These are phyloP conservation scores for Coelinius sp. DNA, from an alignment of 2,888 invertebrate species.

Conservation along the genomic window DNA sequence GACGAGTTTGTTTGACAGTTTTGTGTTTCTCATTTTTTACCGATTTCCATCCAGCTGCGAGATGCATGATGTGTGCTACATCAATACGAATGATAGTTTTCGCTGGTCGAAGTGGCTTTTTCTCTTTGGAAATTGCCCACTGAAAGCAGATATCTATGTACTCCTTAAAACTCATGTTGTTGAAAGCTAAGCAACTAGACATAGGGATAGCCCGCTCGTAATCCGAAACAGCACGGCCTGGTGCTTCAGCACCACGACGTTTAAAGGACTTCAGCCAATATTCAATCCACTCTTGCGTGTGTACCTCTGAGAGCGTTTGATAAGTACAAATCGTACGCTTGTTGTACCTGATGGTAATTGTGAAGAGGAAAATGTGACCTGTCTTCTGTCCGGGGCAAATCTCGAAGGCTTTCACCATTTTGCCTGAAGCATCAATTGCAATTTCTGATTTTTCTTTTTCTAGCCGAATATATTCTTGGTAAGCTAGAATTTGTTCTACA, in stretches of 20 bases:
- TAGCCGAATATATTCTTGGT: conserved; percentile 36
- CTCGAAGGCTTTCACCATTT: conserved; percentile 37
- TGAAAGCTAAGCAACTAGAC: conserved; percentile 29
- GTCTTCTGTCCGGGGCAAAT: conserved; percentile 31
- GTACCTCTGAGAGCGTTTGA: conserved; percentile 31
- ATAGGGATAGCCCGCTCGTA: conserved; percentile 33
- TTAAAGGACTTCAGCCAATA: conserved; percentile 27
- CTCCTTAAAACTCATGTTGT: conserved; percentile 32
- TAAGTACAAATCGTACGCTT: conserved; percentile 34
- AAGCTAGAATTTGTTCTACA: conserved; percentile 33
- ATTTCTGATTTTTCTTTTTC: conserved; percentile 22
- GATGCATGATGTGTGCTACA: background rate
- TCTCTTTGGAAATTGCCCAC: background rate
- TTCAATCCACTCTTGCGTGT: conserved; percentile 32
- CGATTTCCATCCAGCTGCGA: background rate
- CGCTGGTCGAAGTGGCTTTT: background rate
- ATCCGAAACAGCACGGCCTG: conserved; percentile 31
- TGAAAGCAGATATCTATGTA: conserved; percentile 27
- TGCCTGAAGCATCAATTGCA: conserved; percentile 35
- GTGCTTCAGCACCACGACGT: conserved; percentile 25
- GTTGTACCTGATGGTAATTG: conserved; percentile 35
- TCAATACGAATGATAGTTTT: background rate
- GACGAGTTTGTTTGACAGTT: background rate
- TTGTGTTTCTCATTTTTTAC: background rate
- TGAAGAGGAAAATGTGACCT: conserved; percentile 40